Conservation (phyloP, 37 sponge, comb jelly and placozoan genomes). For the Cliona cf. orientalis region DNA sequence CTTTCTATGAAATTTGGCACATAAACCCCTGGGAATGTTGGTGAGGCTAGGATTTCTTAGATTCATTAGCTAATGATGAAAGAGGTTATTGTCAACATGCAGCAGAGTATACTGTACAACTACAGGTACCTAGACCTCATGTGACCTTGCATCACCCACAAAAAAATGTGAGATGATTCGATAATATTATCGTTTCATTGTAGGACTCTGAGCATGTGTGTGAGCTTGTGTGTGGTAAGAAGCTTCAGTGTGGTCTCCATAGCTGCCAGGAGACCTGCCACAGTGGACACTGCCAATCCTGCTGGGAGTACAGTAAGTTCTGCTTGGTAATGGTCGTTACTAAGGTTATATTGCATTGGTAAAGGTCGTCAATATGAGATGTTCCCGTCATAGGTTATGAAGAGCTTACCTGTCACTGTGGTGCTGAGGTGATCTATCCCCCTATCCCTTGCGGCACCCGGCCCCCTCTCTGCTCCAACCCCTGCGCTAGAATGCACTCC, state of each 20-base stretch:
- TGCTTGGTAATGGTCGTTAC: too few species aligned
- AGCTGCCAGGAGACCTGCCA: conserved; percentile 80
- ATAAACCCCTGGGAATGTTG: too few species aligned
- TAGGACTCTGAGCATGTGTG: conserved; percentile 69
- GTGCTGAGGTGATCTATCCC: conserved; percentile 82
- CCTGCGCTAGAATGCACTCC: conserved; percentile 79
- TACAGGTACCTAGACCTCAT: too few species aligned
- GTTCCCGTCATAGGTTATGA: conserved; percentile 68
- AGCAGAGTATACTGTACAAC: too few species aligned
- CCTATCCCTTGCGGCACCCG: conserved; percentile 91
- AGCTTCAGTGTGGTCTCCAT: conserved; percentile 83
- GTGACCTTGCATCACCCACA: too few species aligned
- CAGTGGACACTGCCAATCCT: conserved; percentile 77
- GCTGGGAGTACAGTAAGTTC: conserved; percentile 83
- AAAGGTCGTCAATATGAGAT: too few species aligned
- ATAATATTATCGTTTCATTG: background rate
- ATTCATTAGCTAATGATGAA: too few species aligned
- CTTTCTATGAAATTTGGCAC: too few species aligned
- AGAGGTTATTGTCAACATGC: too few species aligned
- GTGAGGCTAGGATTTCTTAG: too few species aligned
- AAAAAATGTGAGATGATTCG: too few species aligned
- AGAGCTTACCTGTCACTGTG: conserved; percentile 92
- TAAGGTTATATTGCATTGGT: too few species aligned
- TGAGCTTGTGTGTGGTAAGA: conserved; percentile 77
- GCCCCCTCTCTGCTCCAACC: conserved; percentile 71